Evolutionary conservation across 1,140 invertebrate genomes (phyloP).

Genomic region (Venustaconcha ellipsiformis): DNA sequence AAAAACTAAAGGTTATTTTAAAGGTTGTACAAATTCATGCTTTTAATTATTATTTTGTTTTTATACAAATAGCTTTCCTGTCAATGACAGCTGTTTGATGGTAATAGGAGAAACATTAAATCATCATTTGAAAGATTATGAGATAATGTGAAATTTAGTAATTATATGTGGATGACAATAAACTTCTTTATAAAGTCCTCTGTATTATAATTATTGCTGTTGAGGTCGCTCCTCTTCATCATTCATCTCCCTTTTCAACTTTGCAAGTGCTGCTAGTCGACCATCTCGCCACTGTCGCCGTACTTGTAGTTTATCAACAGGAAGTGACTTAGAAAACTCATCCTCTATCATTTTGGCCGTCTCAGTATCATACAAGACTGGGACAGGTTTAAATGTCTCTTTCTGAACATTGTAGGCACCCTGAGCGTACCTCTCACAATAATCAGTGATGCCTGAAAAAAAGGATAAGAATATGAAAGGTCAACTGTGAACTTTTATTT

Average conservation of each 20-base stretch:
- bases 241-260: conserved; percentile 80
- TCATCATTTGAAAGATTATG: no score
- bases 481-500: no score
- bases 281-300: conserved; percentile 86
- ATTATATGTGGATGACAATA: no score
- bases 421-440: conserved; percentile 81
- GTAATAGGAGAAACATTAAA: no score
- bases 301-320: conserved; percentile 81
- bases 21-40: no score
- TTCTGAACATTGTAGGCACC: conserved; percentile 82
- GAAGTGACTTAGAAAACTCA: conserved; percentile 75
- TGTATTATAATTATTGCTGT: not conserved
- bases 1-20: no score
- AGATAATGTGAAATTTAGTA: no score
- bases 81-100: no score
- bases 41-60: no score
- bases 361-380: conserved; percentile 77
- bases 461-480: not conserved
- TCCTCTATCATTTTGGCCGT: conserved; percentile 67
- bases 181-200: not conserved
- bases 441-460: conserved; percentile 77
- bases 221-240: not conserved
- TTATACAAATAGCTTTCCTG: no score
- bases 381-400: conserved; percentile 81
- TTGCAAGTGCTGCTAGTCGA: conserved; percentile 84